Conservation (phyloP, 2,113 vertebrate species). For the Serilophus lunatus region DNA sequence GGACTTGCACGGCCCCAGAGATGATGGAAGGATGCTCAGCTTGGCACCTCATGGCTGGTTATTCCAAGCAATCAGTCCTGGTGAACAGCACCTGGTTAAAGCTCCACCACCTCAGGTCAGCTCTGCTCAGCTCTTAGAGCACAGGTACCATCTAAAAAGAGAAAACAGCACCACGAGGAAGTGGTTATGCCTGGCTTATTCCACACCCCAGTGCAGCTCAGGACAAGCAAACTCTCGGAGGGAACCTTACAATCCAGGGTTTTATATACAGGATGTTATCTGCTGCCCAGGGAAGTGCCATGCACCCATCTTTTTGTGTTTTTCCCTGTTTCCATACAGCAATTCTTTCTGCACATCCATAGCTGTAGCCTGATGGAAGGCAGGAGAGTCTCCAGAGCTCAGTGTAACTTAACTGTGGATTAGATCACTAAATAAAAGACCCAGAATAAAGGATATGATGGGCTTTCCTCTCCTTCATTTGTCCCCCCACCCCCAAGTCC, state of each 20-base stretch:
- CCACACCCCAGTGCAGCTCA: fast-evolving
- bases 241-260: not conserved
- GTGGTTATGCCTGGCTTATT: not conserved
- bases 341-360: not conserved
- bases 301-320: not conserved
- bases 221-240: not conserved
- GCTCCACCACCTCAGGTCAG: fast-evolving
- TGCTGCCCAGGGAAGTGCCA: not conserved
- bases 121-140: not conserved
- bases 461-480: not conserved
- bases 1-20: not conserved
- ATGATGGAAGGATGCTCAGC: not conserved
- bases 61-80: not conserved
- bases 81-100: not conserved
- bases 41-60: not conserved
- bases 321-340: not conserved
- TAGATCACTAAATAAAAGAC: not conserved
- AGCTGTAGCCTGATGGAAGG: not conserved
- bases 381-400: not conserved
- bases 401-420: not conserved
- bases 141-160: not conserved
- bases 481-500: not conserved
- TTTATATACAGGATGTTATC: not conserved
- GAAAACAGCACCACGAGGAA: not conserved
- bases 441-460: not conserved